Evolutionary conservation across 2,113 vertebrate genomes (phyloP).

Genomic region (Laterallus jamaicensis): DNA sequence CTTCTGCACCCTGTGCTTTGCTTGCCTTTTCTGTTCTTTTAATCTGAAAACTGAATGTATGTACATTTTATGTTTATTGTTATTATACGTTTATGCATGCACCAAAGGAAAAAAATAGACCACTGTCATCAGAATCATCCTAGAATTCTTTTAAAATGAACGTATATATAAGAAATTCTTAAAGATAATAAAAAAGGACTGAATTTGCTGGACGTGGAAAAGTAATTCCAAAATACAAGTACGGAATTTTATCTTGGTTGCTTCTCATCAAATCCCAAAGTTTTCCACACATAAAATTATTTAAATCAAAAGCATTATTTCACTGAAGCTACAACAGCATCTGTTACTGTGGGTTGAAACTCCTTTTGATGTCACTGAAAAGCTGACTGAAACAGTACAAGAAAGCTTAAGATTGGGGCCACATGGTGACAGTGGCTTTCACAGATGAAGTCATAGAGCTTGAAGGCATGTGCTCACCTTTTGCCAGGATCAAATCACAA

Average conservation of each 20-base stretch:
- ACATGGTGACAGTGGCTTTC: neutral
- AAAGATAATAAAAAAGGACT: neutral
- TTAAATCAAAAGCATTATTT: neutral
- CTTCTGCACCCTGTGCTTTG: conserved; percentile 82
- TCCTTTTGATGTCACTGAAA: neutral
- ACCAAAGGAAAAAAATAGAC: neutral
- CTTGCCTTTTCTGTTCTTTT: conserved; percentile 72
- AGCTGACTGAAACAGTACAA: neutral
- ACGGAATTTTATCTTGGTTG: neutral
- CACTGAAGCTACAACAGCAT: neutral
- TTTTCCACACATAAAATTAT: neutral
- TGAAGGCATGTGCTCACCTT: neutral
- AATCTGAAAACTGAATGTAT: neutral
- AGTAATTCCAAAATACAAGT: neutral
- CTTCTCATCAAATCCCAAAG: neutral
- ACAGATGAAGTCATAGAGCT: neutral
- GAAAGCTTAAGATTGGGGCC: neutral
- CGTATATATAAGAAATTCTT: neutral
- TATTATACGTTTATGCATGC: neutral
- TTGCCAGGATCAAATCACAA: neutral
- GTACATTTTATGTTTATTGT: neutral
- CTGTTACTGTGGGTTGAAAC: neutral
- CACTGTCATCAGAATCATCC: neutral
- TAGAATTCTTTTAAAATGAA: neutral
- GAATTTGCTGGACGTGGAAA: neutral